Base-by-base conservation (phyloP, 1,140 invertebrate genomes). In the Hyposmocoma kahamanoa region DNA sequence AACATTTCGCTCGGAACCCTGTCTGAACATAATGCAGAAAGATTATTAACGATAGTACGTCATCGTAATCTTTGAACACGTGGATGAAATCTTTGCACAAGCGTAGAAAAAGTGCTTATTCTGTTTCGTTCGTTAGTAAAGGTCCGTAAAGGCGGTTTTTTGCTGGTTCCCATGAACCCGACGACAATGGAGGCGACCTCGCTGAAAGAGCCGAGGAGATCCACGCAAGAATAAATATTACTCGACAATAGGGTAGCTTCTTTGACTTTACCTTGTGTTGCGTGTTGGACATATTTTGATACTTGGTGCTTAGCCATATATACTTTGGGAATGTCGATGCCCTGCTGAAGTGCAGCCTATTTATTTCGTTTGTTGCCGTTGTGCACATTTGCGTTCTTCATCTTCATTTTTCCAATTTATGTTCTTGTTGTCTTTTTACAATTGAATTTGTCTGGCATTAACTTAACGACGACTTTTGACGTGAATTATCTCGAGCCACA, bases 171-270 rank as follows among this genome's bases (percentile, higher is more conserved):
- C 81, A 84, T 84, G 81, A 84, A 84, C 81, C 72, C 72, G 67
- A 64, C 36, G 72, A 84, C 81, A 84, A 84, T 78, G 60, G 77
- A 52, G 15, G 45, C 75, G 77, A 84, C 81, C 81, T 82, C 72
- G 63, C 69, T 75, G 73, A 81, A 84, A 80, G 78, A 78, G 59
- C 50, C 70, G 66, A 71, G 66, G 53, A 72, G 76, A 82, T 81
- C 78, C 68, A 77, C 72, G 72, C 76, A 82, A 82, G 81, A 84
- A 84, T 84, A 84, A 84, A 82, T 84, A 84, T 84, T 73, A 59
- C 44, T 55, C 67, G 78, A 84, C 81, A 84, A 84, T 82, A 67
- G 81, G 77, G 75, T 80, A 67, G 78, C 73, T 79, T 76, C 81
- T 82, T 81, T 84, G 78, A 82, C 78, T 82, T 84, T 74, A 63